Conservation (phyloP, 2,888 invertebrate genomes). For the Oxystoma pomonae region DNA sequence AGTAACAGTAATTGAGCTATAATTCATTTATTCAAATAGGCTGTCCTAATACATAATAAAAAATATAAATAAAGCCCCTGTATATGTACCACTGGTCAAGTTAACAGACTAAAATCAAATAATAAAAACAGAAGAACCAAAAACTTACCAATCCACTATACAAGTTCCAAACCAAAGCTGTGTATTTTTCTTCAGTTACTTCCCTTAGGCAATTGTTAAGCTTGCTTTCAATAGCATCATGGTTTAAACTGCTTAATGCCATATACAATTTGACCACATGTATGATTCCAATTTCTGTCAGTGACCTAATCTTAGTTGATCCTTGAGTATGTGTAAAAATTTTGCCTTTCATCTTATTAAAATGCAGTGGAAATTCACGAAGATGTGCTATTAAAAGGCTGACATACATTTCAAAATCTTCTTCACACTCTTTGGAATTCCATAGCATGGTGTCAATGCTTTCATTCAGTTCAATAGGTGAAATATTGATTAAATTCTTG, state of each 20-base stretch:
- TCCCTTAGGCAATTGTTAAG: constrained; percentile 35
- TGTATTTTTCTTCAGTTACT: constrained; percentile 34
- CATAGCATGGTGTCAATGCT: constrained; percentile 30
- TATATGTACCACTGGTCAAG: too few species aligned
- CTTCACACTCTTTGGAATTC: constrained; percentile 28
- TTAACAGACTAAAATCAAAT: too few species aligned
- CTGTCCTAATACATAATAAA: too few species aligned
- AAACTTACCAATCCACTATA: constrained; percentile 41
- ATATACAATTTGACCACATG: constrained; percentile 40
- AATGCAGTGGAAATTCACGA: constrained; percentile 38
- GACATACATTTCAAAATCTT: constrained; percentile 41
- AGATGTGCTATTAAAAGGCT: constrained; percentile 39
- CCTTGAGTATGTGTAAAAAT: constrained; percentile 44
- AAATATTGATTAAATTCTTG: constrained; percentile 23
- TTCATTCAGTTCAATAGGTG: constrained; percentile 27
- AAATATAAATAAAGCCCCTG: too few species aligned
- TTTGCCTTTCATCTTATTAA: constrained; percentile 44
- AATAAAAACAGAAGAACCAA: too few species aligned
- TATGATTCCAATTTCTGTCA: constrained; percentile 38
- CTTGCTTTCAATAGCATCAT: constrained; percentile 40
- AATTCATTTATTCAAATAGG: too few species aligned
- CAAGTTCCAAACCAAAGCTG: constrained; percentile 35
- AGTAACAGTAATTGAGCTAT: too few species aligned
- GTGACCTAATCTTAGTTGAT: constrained; percentile 40
- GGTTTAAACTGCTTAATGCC: constrained; percentile 34